These are phyloP conservation scores for Drosophila niveifrons DNA, from an alignment of 2,888 invertebrate genomes.

Conservation along the genomic window DNA sequence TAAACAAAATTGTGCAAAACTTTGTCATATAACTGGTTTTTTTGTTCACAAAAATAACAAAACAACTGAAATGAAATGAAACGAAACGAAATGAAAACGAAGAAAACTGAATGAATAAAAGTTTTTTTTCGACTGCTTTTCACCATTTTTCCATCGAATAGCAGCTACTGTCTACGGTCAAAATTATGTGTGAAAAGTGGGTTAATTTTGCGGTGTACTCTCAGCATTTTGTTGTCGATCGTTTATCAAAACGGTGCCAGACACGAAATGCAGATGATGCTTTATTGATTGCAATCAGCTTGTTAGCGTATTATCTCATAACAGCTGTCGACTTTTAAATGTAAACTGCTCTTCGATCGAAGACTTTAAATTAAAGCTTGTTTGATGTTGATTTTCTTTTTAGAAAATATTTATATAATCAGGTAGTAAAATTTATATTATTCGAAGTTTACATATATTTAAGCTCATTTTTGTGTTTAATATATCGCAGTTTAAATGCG, in stretches of 20 bases:
- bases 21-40: constrained; percentile 60
- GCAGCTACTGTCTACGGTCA: neutral
- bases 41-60: constrained; percentile 24
- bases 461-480: neutral
- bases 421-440: neutral
- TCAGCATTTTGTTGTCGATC: constrained; percentile 9
- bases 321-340: neutral
- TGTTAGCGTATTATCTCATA: constrained; percentile 1
- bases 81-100: constrained; percentile 8
- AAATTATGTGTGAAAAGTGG: constrained; percentile 49
- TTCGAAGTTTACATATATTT: neutral
- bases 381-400: neutral
- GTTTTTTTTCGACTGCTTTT: constrained; percentile 28
- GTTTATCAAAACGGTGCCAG: constrained; percentile 8
- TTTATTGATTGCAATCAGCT: constrained; percentile 10
- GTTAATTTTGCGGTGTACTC: constrained; percentile 7
- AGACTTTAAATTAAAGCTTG: neutral
- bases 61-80: constrained; percentile 29
- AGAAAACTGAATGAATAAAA: constrained; percentile 42
- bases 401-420: neutral
- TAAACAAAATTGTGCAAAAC: constrained; percentile 66
- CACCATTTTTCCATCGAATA: constrained; percentile 34
- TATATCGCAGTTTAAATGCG: no score
- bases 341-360: neutral
- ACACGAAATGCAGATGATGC: neutral